Conservation (phyloP, 2,113 vertebrate genomes). For the Actenoides lindsayi region DNA sequence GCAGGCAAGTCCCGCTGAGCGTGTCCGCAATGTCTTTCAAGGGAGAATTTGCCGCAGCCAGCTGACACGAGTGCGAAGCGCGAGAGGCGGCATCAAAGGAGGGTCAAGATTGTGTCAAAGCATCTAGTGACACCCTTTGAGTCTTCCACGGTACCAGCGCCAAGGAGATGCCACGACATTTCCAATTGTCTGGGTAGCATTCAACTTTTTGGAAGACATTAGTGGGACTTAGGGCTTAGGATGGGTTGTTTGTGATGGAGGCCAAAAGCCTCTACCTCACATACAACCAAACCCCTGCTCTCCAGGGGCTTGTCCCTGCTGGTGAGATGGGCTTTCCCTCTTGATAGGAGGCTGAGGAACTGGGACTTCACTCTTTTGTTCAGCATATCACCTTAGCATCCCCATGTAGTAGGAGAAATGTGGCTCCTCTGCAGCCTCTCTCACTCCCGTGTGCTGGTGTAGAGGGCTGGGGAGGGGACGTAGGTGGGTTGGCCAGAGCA, state of each 20-base stretch:
- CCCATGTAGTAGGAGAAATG: background rate
- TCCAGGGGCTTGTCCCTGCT: background rate
- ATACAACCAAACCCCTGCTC: background rate
- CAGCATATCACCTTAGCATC: background rate
- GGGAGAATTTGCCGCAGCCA: background rate
- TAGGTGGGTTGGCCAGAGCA: background rate
- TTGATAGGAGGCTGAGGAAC: background rate
- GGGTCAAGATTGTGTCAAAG: background rate
- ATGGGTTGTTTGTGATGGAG: background rate
- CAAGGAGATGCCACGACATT: background rate
- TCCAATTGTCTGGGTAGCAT: background rate
- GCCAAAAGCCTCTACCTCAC: background rate
- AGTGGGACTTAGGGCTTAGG: background rate
- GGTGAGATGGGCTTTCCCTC: background rate
- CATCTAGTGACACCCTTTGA: background rate
- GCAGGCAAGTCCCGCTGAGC: background rate
- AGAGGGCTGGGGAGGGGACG: background rate
- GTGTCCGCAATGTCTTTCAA: fast-evolving
- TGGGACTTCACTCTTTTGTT: background rate
- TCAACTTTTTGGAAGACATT: background rate
- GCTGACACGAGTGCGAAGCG: fast-evolving
- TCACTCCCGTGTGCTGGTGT: background rate
- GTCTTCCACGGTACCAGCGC: background rate
- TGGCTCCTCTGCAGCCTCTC: background rate
- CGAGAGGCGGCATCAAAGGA: background rate